Conservation (phyloP, 2,797 vertebrate genomes). For the Oryzias dopingdopingensis region DNA sequence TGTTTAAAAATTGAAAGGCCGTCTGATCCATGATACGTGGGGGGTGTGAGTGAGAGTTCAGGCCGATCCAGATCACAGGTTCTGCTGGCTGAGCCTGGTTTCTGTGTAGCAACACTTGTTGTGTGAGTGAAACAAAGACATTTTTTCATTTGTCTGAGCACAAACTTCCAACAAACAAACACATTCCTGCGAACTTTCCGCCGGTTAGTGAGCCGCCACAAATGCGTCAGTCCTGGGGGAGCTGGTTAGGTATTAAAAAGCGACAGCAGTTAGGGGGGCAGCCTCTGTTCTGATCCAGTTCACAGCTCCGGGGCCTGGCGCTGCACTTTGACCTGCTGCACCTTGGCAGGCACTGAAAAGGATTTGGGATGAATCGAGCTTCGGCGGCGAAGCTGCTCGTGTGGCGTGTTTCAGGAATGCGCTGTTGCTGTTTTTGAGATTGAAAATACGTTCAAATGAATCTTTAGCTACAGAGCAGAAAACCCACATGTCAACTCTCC, state of each 20-base stretch:
- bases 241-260: constrained; percentile 40
- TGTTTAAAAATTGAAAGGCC: too few relatives aligned
- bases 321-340: constrained; percentile 75
- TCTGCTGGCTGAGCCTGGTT: too few relatives aligned
- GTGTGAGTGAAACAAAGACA: too few relatives aligned
- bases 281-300: constrained; percentile 28
- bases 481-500: too few relatives aligned
- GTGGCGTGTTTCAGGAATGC: constrained; percentile 78
- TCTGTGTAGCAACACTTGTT: too few relatives aligned
- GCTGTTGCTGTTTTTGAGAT: constrained; percentile 23
- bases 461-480: too few relatives aligned
- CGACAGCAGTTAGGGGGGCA: constrained; percentile 5
- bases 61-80: too few relatives aligned
- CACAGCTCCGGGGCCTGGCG: constrained; percentile 49
- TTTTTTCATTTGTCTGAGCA: too few relatives aligned
- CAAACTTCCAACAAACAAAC: background rate
- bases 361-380: constrained; percentile 59
- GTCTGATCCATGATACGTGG: too few relatives aligned
- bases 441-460: too few relatives aligned
- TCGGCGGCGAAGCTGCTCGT: constrained; percentile 33
- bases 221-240: constrained; percentile 6
- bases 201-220: background rate
- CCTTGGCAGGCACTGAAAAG: constrained; percentile 69
- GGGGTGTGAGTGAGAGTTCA: too few relatives aligned
- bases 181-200: background rate